Conservation (phyloP, 2,888 invertebrate genomes). For the Drosophila limbata region DNA sequence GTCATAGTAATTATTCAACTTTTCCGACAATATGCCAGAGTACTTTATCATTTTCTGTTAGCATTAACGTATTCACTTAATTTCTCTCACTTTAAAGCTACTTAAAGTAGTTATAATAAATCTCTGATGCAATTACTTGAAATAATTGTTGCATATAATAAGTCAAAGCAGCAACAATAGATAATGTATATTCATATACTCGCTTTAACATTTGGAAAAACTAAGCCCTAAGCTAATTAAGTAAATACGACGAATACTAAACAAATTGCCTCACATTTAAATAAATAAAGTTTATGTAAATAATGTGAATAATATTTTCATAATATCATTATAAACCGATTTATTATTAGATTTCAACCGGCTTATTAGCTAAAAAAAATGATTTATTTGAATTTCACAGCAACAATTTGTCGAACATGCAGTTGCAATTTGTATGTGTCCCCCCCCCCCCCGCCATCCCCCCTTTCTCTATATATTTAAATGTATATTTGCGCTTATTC, state of each 20-base stretch:
- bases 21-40: not conserved
- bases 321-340: constrained; percentile 54
- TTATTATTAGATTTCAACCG: constrained; percentile 34
- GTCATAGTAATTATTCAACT: not conserved
- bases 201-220: not conserved
- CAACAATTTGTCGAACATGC: constrained; percentile 57
- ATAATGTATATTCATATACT: not conserved
- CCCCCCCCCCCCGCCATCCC: not conserved
- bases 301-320: constrained; percentile 33
- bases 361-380: constrained; percentile 40
- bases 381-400: constrained; percentile 49
- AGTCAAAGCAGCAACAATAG: not conserved
- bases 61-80: not conserved
- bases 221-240: constrained; percentile 46
- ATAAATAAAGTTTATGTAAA: constrained; percentile 20
- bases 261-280: constrained; percentile 54
- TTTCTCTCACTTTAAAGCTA: not conserved
- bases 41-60: not conserved
- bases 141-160: constrained; percentile 1
- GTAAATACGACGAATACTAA: constrained; percentile 53
- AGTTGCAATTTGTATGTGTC: constrained; percentile 50
- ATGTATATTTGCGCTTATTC: constrained; percentile 26
- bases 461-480: not conserved
- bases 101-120: constrained; percentile 8
- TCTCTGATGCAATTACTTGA: constrained; percentile 18